Base-by-base conservation (phyloP, 1,140 invertebrate genomes). In the Ylistrum balloti region DNA sequence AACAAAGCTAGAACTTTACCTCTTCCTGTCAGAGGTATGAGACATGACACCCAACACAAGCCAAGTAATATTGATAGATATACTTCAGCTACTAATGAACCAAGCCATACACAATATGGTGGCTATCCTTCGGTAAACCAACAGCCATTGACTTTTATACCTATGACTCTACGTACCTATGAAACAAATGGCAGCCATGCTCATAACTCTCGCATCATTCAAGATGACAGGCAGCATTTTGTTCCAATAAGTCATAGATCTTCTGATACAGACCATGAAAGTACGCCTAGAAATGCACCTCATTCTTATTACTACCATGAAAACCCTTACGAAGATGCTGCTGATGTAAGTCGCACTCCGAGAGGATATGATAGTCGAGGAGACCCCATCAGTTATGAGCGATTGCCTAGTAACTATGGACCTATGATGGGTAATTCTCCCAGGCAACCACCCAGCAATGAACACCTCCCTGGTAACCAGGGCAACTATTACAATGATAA, bases 291-390 rank as follows among this genome's bases (percentile, higher is more conserved):
- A 74, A 28, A 28, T 74, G 2, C 56, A 3, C 56, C 0, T 5
- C 56, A 28, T 74, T 74, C 56, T 5, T 74, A 74, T 74, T 74
- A 74, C n/a, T 74, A 74, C 56, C 56, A 74, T 74, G 56, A 74
- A 74, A 74, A 74, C n/a, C 56, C 56, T 5, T 74, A 74, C 28
- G 56, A 74, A 11, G 56, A 74, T 2, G 1, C 56, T n/a, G n/a
- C 22, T 3, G 28, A 74, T 74, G 56, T 74, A 7, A 74, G 56
- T 74, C 56, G 22, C 3, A 74, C 45, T 17, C 15, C 22, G 2
- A 1, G n/a, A 5, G 56, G 22, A 17, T 11, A n/a, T 28, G 56
- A 28, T 74, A n/a, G 56, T 0, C 9, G 28, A 7, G 22, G 22
- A n/a, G 22, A 74, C 2, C 22, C 56, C 5, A 28, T 74, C 22